phyloP scores from a whole-genome alignment of 1,140 invertebrate species.

The Drosophila guanche region DNA sequence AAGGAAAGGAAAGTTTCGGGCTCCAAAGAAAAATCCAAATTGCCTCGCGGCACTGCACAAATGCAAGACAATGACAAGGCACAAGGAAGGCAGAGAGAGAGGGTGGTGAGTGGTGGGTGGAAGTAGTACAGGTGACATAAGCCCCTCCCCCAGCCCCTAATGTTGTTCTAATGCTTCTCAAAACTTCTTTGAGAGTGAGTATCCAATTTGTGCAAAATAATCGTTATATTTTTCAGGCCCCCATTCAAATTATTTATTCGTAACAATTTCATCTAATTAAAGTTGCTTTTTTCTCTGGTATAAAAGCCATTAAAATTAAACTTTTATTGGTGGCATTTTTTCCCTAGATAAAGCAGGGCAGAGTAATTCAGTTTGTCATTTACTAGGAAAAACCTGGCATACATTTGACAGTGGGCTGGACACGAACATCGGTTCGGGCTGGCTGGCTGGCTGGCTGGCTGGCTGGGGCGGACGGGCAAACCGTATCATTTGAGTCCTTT shows the following conservation, averaged over 20 bases:
- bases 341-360: too few species aligned
- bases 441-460: conserved; percentile 13
- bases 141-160: conserved; percentile 17
- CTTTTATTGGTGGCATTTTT: too few species aligned
- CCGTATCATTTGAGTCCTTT: conserved; percentile 67
- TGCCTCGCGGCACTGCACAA: conserved; percentile 45
- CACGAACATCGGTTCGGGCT: conserved; percentile 9
- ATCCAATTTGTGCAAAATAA: too few species aligned
- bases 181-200: conserved; percentile 21
- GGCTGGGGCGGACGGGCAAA: conserved; percentile 9
- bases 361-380: too few species aligned
- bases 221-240: too few species aligned
- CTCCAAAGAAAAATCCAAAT: conserved; percentile 43
- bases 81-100: conserved; percentile 7
- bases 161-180: conserved; percentile 56
- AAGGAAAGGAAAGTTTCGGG: conserved; percentile 44
- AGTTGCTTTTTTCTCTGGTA: too few species aligned
- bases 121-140: conserved; percentile 17
- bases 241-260: too few species aligned
- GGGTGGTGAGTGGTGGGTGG: neutral
- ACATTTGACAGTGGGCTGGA: too few species aligned
- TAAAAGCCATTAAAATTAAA: too few species aligned
- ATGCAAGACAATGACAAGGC: conserved; percentile 30
- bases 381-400: too few species aligned
- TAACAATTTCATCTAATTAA: too few species aligned